phyloP scores from a whole-genome alignment of 2,113 vertebrate species.

The Rhegmatorhina hoffmannsi region DNA sequence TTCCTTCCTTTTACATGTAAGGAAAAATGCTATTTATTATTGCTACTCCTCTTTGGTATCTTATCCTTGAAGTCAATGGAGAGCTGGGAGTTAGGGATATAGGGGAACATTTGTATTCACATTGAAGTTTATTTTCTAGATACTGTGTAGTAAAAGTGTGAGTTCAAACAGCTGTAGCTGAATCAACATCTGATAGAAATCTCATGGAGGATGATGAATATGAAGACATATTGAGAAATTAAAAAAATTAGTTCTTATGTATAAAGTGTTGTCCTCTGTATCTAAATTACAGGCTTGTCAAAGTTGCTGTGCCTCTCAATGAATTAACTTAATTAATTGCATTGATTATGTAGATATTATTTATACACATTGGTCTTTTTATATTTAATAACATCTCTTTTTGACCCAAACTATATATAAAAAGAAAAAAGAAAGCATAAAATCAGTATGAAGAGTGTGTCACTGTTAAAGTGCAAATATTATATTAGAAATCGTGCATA shows the following conservation, averaged over 20 bases:
- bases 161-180: not conserved
- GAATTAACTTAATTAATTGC: slow-evolving; percentile 57
- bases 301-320: slow-evolving; percentile 27
- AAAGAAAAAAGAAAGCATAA: not conserved
- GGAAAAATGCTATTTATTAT: not conserved
- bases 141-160: not conserved
- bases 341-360: slow-evolving; percentile 69
- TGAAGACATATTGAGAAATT: not conserved
- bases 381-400: slow-evolving; percentile 69
- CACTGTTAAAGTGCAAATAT: slow-evolving; percentile 70
- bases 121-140: not conserved
- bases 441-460: slow-evolving; percentile 45
- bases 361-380: slow-evolving; percentile 68
- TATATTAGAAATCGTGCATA: slow-evolving; percentile 62
- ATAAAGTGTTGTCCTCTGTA: not conserved
- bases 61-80: not conserved
- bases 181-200: not conserved
- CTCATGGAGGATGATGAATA: not conserved
- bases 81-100: not conserved
- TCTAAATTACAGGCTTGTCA: slow-evolving; percentile 1
- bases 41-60: not conserved
- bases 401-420: slow-evolving; percentile 51
- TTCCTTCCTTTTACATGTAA: not conserved
- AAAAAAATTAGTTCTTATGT: not conserved
- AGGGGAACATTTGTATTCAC: not conserved